Conservation (phyloP, 2,113 vertebrate species). For the Cisticola juncidis region DNA sequence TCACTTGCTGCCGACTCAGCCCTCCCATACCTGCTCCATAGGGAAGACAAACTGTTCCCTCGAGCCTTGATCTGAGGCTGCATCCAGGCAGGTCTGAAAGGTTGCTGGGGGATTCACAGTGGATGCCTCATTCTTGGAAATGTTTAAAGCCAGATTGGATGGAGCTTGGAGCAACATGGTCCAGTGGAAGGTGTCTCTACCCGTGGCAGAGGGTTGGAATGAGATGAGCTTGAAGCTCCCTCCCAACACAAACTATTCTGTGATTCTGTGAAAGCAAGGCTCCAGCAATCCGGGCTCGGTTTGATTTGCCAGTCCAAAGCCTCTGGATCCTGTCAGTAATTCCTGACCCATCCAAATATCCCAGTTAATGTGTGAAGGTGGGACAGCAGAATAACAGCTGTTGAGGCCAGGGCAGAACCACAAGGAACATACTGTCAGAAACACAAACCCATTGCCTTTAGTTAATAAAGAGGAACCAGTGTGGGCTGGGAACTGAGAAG, state of each 20-base stretch:
- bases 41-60: background rate
- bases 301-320: background rate
- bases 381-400: background rate
- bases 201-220: background rate
- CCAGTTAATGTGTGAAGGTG: background rate
- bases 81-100: fast-evolving
- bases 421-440: background rate
- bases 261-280: background rate
- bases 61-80: background rate
- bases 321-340: background rate
- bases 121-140: background rate
- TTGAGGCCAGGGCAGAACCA: background rate
- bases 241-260: background rate
- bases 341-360: fast-evolving
- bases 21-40: background rate
- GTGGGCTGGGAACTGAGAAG: background rate
- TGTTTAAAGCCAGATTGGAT: background rate
- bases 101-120: background rate
- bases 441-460: background rate
- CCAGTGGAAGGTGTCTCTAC: background rate
- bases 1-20: background rate
- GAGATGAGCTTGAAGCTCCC: background rate
- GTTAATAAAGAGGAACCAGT: background rate
- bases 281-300: background rate
- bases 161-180: background rate